A percentile compares a stretch with the other conserved stretches of the same genome.
Evolutionary conservation across 2,797 vertebrate genomes (phyloP).

Genomic region (Kryptolebias ocellatus): DNA sequence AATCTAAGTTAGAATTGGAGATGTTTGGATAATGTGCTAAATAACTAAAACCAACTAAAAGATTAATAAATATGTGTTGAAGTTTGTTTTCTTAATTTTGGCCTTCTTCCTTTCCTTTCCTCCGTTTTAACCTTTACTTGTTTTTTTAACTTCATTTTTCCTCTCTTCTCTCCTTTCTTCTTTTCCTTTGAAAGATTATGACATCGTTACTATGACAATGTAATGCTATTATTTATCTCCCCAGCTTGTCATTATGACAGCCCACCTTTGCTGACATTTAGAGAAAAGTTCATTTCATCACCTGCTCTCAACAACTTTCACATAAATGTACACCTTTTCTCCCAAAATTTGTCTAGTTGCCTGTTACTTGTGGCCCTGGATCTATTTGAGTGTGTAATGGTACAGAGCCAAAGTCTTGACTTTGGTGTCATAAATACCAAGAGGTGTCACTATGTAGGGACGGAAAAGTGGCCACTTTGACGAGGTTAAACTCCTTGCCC

Average conservation of each 20-base stretch:
- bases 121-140: not conserved
- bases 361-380: slow-evolving; percentile 23
- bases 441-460: slow-evolving; percentile 32
- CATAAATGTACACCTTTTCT: slow-evolving; percentile 17
- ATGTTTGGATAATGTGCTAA: slow-evolving; percentile 4
- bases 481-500: slow-evolving; percentile 58
- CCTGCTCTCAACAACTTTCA: slow-evolving; percentile 37
- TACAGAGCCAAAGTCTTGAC: slow-evolving; percentile 39
- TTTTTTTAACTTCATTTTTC: not conserved
- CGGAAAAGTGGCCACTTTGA: slow-evolving; percentile 37
- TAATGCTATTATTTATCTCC: slow-evolving; percentile 65
- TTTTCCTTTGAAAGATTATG: slow-evolving; percentile 46
- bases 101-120: slow-evolving; percentile 1
- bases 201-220: slow-evolving; percentile 67
- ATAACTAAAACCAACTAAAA: slow-evolving; percentile 8
- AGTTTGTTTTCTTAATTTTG: not conserved
- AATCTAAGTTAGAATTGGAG: slow-evolving; percentile 34
- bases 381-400: slow-evolving; percentile 34
- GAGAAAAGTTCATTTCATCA: slow-evolving; percentile 66
- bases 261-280: slow-evolving; percentile 70
- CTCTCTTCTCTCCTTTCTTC: not conserved
- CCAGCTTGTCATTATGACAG: slow-evolving; percentile 65
- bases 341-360: slow-evolving; percentile 16
- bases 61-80: not conserved
- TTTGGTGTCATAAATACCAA: slow-evolving; percentile 54